phyloP scores from a whole-genome alignment of 1,140 invertebrate species.

The Sarcophaga bullata region DNA sequence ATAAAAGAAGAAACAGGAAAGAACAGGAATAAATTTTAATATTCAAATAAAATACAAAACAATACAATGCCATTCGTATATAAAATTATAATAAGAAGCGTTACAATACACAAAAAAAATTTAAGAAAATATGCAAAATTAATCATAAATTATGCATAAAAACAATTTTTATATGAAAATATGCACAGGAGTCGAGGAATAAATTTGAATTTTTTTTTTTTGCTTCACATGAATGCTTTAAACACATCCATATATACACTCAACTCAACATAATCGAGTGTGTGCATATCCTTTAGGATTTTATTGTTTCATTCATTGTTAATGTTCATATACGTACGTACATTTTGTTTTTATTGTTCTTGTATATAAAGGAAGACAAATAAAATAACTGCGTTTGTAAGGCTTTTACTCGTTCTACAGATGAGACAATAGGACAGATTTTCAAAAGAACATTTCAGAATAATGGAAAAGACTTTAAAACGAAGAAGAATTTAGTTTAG shows the following conservation, averaged over 20 bases:
- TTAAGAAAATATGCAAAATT: neutral
- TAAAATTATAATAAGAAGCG: too few species aligned
- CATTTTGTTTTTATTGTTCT: neutral
- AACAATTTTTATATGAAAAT: neutral
- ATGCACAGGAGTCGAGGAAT: neutral
- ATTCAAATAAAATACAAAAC: constrained; percentile 24
- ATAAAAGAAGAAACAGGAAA: neutral
- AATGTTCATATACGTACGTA: too few species aligned
- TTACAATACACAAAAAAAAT: too few species aligned
- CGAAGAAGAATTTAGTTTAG: too few species aligned
- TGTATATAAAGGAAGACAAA: neutral
- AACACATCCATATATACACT: neutral
- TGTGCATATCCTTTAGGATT: constrained; percentile 9
- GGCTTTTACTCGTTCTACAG: neutral
- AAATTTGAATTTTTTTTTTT: constrained; percentile 8
- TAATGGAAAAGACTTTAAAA: too few species aligned
- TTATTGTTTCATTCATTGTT: too few species aligned
- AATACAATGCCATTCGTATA: neutral
- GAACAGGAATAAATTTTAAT: constrained; percentile 19
- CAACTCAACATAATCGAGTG: neutral
- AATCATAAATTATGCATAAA: constrained; percentile 18
- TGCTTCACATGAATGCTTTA: neutral
- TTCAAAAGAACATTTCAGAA: too few species aligned
- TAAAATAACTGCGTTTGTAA: neutral
- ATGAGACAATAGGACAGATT: neutral